Percentiles rank a stretch among this genome's conserved stretches.
Evolutionary conservation across 2,888 invertebrate genomes (phyloP).

Genomic region (Pyrgus malvae): DNA sequence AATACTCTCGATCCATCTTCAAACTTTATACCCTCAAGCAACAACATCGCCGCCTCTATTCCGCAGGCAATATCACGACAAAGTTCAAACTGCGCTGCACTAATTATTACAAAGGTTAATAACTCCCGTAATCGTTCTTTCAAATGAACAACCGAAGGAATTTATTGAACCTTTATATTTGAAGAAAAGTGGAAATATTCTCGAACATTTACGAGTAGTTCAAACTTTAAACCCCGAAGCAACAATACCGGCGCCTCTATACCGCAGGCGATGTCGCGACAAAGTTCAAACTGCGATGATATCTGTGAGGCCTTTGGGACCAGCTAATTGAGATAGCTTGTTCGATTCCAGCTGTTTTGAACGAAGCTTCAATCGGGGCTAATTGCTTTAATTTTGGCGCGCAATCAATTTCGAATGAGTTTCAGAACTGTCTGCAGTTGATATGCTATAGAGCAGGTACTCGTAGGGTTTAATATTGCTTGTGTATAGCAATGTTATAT

Average conservation of each 20-base stretch:
- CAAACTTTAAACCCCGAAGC: neutral
- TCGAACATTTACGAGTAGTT: neutral
- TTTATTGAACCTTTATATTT: no score
- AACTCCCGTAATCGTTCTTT: no score
- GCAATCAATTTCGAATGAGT: conserved; percentile 20
- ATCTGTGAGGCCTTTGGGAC: neutral
- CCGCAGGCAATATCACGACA: neutral
- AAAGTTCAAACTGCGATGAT: neutral
- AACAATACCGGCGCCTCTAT: neutral
- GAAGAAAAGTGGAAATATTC: no score
- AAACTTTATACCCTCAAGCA: neutral
- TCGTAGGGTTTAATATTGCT: no score
- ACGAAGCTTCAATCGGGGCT: conserved; percentile 2
- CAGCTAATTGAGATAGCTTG: conserved; percentile 17
- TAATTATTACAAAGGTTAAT: no score
- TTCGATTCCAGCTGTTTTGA: conserved; percentile 13
- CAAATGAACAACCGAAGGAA: no score
- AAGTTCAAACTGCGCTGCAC: neutral
- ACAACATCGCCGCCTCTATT: neutral
- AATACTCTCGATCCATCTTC: neutral
- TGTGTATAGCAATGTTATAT: no score
- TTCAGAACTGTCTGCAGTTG: neutral
- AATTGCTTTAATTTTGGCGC: conserved; percentile 22
- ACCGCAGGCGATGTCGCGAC: neutral
- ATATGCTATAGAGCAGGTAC: neutral